phyloP scores from a whole-genome alignment of 2,888 invertebrate species.

The Elaeidobius kamerunicus region DNA sequence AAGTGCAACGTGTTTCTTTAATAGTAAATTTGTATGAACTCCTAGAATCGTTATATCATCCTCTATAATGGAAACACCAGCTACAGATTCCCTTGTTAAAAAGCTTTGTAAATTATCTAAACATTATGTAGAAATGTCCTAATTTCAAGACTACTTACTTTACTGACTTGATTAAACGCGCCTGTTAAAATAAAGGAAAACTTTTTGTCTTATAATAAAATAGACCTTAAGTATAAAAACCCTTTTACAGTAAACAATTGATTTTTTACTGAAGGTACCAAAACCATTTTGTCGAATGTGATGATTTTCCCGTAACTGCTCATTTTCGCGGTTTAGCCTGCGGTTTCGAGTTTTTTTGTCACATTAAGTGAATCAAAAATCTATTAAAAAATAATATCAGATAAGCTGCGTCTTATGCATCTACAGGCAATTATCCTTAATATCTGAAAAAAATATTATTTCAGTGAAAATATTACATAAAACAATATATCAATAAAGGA shows the following conservation, averaged over 20 bases:
- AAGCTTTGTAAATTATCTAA: constrained; percentile 24
- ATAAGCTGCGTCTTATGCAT: constrained; percentile 26
- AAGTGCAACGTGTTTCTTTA: background rate
- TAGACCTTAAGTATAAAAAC: background rate
- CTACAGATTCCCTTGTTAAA: constrained; percentile 15
- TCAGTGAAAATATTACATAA: background rate
- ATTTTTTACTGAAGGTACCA: constrained; percentile 9
- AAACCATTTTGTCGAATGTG: constrained; percentile 27
- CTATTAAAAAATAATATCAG: constrained; percentile 29
- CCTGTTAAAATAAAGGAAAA: background rate
- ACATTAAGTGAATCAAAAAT: constrained; percentile 28
- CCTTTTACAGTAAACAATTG: constrained; percentile 9
- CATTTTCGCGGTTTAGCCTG: constrained; percentile 25
- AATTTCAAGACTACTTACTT: constrained; percentile 6
- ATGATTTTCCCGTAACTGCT: constrained; percentile 16
- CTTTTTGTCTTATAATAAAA: background rate
- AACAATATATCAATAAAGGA: constrained; percentile 1
- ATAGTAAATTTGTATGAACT: background rate
- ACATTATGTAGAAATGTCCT: constrained; percentile 6
- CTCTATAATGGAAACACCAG: too few relatives aligned
- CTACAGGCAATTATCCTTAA: constrained; percentile 18
- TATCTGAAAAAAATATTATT: constrained; percentile 12
- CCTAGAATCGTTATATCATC: background rate
- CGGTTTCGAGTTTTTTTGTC: constrained; percentile 6
- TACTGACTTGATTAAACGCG: constrained; percentile 9